These are phyloP conservation scores for Himalopsyche kuldschensis DNA, from an alignment of 2,888 invertebrate species.

Conservation along the genomic window DNA sequence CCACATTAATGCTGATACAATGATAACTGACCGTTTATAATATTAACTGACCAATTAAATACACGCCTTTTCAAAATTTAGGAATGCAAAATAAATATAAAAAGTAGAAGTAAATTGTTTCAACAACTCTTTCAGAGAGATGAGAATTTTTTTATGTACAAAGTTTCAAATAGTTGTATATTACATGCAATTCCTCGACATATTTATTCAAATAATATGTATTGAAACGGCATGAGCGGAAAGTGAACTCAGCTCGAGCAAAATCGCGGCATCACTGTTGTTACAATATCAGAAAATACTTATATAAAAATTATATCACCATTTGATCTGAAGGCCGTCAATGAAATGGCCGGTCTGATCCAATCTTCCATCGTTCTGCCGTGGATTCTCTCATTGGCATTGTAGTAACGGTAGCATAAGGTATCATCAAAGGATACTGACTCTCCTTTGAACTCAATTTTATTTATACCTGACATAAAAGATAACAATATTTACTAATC, in stretches of 20 bases:
- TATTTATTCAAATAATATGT: too few species aligned
- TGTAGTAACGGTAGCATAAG: slow-evolving; percentile 62
- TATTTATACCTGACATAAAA: slow-evolving; percentile 56
- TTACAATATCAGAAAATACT: not conserved
- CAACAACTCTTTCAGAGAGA: too few species aligned
- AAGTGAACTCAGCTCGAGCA: too few species aligned
- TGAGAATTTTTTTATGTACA: too few species aligned
- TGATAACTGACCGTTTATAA: too few species aligned
- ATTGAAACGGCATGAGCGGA: not conserved
- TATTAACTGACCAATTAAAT: too few species aligned
- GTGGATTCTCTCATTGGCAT: slow-evolving; percentile 58
- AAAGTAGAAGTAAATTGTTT: too few species aligned
- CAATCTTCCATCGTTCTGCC: slow-evolving; percentile 67
- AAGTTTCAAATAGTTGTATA: too few species aligned
- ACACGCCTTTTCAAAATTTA: too few species aligned
- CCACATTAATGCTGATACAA: too few species aligned
- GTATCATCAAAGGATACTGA: slow-evolving; percentile 56
- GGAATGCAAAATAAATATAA: too few species aligned
- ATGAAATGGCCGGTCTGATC: slow-evolving; percentile 63
- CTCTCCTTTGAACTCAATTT: slow-evolving; percentile 60
- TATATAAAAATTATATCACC: slow-evolving; percentile 42
- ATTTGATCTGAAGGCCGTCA: slow-evolving; percentile 51
- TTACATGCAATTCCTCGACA: too few species aligned
- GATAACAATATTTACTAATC: not conserved
- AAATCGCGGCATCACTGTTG: not conserved